phyloP scores from a whole-genome alignment of 92 coral and sea anemone genomes.

The Zoanthus sociatus region DNA sequence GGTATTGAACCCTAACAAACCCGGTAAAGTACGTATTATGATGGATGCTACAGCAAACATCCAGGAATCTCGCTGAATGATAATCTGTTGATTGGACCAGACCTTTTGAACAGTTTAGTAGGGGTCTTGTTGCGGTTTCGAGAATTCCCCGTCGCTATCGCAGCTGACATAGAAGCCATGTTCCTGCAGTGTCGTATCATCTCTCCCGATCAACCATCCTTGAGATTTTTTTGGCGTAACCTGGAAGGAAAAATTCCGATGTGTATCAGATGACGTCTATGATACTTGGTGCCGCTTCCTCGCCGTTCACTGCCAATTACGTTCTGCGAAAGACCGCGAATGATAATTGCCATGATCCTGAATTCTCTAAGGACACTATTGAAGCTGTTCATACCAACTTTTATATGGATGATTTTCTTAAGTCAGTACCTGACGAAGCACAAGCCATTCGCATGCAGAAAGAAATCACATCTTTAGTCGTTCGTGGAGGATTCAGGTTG shows the following conservation, averaged over 20 bases:
- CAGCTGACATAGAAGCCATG: not conserved
- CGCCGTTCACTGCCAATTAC: not conserved
- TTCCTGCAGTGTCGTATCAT: slow-evolving; percentile 29
- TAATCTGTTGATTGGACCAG: no score
- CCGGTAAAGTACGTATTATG: slow-evolving; percentile 55
- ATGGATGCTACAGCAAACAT: slow-evolving; percentile 61
- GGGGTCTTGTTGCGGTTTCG: not conserved
- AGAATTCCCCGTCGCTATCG: not conserved
- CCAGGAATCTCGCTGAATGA: slow-evolving; percentile 38
- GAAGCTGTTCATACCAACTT: no score
- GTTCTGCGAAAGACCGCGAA: not conserved
- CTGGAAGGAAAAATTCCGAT: no score
- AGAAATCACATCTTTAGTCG: no score
- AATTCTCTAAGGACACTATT: not conserved
- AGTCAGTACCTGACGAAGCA: no score
- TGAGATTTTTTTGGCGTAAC: not conserved
- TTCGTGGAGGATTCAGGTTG: no score
- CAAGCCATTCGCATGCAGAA: no score
- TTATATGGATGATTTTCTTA: no score
- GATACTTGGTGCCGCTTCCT: not conserved
- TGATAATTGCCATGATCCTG: not conserved
- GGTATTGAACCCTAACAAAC: not conserved
- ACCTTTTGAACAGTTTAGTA: no score
- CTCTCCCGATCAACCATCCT: not conserved
- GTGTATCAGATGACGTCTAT: no score